Base-by-base conservation (phyloP, 2,113 vertebrate genomes). In the Zapornia atra region DNA sequence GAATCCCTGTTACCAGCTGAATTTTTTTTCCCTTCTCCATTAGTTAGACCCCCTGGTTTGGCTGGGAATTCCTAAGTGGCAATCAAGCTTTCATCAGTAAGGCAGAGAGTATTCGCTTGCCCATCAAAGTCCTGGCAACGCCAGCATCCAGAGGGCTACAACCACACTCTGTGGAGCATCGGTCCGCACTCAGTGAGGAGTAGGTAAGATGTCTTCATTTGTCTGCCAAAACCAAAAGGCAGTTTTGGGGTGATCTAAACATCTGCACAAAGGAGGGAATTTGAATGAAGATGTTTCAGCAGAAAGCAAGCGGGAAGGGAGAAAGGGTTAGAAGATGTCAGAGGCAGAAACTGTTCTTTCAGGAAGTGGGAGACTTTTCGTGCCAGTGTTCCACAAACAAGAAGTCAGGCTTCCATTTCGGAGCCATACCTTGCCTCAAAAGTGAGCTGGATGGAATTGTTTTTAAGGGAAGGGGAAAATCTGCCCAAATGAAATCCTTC, bases 181-280 rank as follows among this genome's bases (percentile, higher is more conserved):
- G 40, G 59, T 48, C 38, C 15, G 2, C 3, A 7, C 44, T 12
- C 4, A 1, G 56, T 36, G 53, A 22, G 28, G 38, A 46, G 44
- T 46, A 46, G 38, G 26, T 22, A 61, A 94, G 84, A 91, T 71
- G 20, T 71, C 56, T 66, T 69, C 15, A 38, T 86, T 97, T 79
- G 60, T 42, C 86, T 65, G 56, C 60, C 64, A 60, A 92, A 86
- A 48, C 44, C 44, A 46, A 95, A 91, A 86, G 48, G 56, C 33
- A 75, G 9, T 82, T 95, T 91, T 77, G 81, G 92, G 56, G 65
- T 68, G 83, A 92, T 86, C 60, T 78, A 73, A 90, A 78, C 91
- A 84, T 81, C 69, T 86, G 53, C 84, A 57, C 56, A 66, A 96
- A 91, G 48, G 57, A 76, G 25, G 53, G 71, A 84, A 94, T 96